A percentile compares a stretch with the other conserved stretches of the same genome.
phyloP scores from a whole-genome alignment of 1,140 invertebrate species.

The Pygmarrhopalites habei region DNA sequence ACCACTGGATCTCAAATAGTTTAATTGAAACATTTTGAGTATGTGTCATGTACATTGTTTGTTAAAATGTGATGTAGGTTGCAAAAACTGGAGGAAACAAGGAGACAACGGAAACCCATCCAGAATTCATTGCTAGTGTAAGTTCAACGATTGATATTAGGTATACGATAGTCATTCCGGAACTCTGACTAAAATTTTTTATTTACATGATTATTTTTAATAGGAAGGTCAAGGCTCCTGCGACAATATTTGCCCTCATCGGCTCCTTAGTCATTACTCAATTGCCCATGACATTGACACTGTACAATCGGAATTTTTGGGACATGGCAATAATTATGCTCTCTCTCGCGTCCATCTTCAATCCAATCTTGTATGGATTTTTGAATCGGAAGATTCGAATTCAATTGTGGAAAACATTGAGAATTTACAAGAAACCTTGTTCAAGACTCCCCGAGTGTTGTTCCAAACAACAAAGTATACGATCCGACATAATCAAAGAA shows the following conservation, averaged over 20 bases:
- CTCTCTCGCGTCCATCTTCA: slow-evolving; percentile 20
- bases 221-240: slow-evolving; percentile 20
- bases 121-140: not conserved
- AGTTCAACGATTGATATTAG: not conserved
- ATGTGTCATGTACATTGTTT: too few relatives aligned
- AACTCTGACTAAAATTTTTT: not conserved
- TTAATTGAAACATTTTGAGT: too few relatives aligned
- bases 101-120: too few relatives aligned
- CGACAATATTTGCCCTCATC: slow-evolving; percentile 29
- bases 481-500: slow-evolving; percentile 2
- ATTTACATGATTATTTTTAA: not conserved
- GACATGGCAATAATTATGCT: slow-evolving; percentile 11
- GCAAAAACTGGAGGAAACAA: too few relatives aligned
- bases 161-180: not conserved
- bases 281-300: slow-evolving; percentile 22
- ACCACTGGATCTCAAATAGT: too few relatives aligned
- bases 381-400: slow-evolving; percentile 32
- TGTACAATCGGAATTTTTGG: slow-evolving; percentile 16
- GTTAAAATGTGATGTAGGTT: too few relatives aligned
- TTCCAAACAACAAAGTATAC: not conserved
- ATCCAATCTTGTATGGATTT: slow-evolving; percentile 37
- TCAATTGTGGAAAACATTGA: slow-evolving; percentile 27
- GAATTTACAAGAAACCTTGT: slow-evolving; percentile 8
- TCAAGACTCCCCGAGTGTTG: not conserved
- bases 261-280: slow-evolving; percentile 31